These are phyloP conservation scores for Chiropotes sagulatus DNA, from an alignment of 2,797 vertebrate species.

Conservation along the genomic window DNA sequence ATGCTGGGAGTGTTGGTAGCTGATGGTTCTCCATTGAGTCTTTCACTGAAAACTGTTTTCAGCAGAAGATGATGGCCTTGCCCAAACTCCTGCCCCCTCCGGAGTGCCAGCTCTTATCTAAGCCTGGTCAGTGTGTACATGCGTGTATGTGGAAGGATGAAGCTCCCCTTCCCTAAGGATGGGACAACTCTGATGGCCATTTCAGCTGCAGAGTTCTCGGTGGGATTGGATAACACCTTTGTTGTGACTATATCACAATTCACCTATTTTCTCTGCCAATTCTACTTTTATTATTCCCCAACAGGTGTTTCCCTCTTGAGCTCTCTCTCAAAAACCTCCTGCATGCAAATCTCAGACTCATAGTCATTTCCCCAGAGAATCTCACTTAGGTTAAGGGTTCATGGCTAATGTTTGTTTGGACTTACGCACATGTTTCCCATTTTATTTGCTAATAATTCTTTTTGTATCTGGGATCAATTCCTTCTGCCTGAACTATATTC, in stretches of 20 bases:
- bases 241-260: not conserved
- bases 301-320: not conserved
- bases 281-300: not conserved
- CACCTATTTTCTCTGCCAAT: not conserved
- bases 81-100: not conserved
- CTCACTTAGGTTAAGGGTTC: not conserved
- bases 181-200: not conserved
- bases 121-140: not conserved
- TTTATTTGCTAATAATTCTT: constrained; percentile 46
- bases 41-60: not conserved
- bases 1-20: not conserved
- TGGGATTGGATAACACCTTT: not conserved
- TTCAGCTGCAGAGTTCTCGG: not conserved
- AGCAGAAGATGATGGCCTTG: not conserved
- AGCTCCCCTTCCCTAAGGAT: not conserved
- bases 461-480: not conserved
- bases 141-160: not conserved
- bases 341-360: not conserved
- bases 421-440: not conserved
- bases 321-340: not conserved
- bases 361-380: not conserved
- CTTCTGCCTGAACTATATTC: not conserved
- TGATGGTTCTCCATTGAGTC: not conserved
- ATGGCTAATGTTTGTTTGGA: not conserved
- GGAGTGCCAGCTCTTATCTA: not conserved